phyloP scores from a whole-genome alignment of 2,113 vertebrate species.

The Gulo gulo region DNA sequence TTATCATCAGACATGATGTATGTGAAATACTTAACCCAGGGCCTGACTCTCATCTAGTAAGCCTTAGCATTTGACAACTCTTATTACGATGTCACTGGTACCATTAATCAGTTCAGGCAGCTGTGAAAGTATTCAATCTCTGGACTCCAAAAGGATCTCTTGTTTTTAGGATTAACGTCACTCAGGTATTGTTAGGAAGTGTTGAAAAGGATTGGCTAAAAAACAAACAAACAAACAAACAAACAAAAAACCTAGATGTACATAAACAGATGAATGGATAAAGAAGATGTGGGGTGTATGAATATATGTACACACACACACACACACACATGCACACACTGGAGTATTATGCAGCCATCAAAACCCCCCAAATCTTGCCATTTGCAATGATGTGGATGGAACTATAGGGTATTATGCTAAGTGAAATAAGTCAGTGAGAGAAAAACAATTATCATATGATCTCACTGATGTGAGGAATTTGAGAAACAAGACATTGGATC shows the following conservation, averaged over 20 bases:
- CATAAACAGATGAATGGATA: too few relatives aligned
- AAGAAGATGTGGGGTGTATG: too few relatives aligned
- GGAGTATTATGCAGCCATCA: too few relatives aligned
- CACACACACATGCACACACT: too few relatives aligned
- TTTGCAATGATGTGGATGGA: too few relatives aligned
- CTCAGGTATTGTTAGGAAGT: constrained; percentile 3
- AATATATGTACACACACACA: too few relatives aligned
- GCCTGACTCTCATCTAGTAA: neutral
- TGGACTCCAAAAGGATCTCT: neutral
- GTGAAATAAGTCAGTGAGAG: too few relatives aligned
- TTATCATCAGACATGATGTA: neutral
- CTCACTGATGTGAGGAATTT: too few relatives aligned
- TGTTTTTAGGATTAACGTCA: neutral
- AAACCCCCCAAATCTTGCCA: too few relatives aligned
- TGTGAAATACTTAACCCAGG: neutral
- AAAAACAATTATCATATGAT: too few relatives aligned
- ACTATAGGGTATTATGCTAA: too few relatives aligned
- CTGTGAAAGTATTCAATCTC: constrained; percentile 30
- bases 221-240: neutral
- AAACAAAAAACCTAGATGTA: neutral
- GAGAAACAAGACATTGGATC: too few relatives aligned
- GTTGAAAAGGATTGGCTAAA: neutral
- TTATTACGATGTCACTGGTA: neutral
- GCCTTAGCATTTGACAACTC: neutral
- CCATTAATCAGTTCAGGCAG: neutral